Evolutionary conservation across 2,113 vertebrate genomes (phyloP).

Genomic region (Varanus komodoensis): DNA sequence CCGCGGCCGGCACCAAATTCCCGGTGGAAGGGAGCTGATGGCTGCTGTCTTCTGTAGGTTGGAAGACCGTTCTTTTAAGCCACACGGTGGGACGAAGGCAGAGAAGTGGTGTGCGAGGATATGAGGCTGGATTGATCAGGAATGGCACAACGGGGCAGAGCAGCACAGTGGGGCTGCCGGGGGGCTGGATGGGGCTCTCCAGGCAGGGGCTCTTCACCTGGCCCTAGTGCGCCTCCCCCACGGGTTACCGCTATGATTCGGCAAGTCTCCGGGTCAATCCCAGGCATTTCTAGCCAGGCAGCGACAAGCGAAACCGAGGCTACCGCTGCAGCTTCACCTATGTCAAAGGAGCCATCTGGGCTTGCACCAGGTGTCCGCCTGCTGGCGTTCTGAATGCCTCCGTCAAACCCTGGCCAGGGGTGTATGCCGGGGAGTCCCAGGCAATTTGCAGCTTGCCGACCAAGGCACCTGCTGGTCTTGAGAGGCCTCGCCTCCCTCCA

Average conservation of each 20-base stretch:
- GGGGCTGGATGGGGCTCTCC: too few species aligned
- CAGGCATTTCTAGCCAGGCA: not conserved
- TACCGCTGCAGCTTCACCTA: not conserved
- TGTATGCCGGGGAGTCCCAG: not conserved
- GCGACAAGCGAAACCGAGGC: too few species aligned
- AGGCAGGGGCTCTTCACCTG: not conserved
- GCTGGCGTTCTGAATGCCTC: not conserved
- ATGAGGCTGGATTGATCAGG: too few species aligned
- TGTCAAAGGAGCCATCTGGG: not conserved
- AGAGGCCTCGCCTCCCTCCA: not conserved
- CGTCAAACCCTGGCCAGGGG: accelerated
- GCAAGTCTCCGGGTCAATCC: not conserved
- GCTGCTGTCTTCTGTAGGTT: too few species aligned
- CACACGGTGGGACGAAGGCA: too few species aligned
- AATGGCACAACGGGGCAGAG: too few species aligned
- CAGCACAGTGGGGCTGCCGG: too few species aligned
- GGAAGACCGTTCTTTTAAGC: too few species aligned
- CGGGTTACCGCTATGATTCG: too few species aligned
- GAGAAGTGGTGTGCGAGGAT: too few species aligned
- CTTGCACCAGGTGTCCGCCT: not conserved
- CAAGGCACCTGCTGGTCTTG: not conserved
- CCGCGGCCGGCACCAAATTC: too few species aligned
- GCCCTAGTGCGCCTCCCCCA: not conserved
- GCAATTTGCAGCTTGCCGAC: not conserved
- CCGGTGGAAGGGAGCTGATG: too few species aligned